These are phyloP conservation scores for Festucalex cinctus DNA, from an alignment of 2,113 vertebrate species.

Conservation along the genomic window DNA sequence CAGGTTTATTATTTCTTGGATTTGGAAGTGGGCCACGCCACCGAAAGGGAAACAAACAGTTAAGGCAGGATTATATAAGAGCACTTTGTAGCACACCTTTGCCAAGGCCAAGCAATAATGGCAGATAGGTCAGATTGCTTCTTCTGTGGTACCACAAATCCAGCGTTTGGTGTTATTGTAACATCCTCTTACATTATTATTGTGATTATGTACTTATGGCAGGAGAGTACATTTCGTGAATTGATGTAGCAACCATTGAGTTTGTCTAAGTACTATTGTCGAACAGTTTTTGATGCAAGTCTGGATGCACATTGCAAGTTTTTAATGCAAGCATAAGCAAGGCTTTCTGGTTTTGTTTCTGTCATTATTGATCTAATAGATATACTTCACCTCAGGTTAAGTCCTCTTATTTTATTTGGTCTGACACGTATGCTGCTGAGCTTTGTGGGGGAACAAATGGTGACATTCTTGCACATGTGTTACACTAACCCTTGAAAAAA, in stretches of 20 bases:
- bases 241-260: neutral
- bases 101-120: neutral
- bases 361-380: too few relatives aligned
- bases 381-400: too few relatives aligned
- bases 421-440: too few relatives aligned
- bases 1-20: conserved; percentile 49
- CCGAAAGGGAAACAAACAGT: neutral
- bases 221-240: neutral
- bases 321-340: too few relatives aligned
- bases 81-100: neutral
- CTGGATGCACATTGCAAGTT: neutral
- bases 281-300: neutral
- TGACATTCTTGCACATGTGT: too few relatives aligned
- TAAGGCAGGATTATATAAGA: neutral
- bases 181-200: too few relatives aligned
- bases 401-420: too few relatives aligned
- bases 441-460: too few relatives aligned
- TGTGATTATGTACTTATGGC: neutral
- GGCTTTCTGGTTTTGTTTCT: too few relatives aligned
- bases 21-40: conserved; percentile 11
- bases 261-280: neutral
- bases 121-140: neutral
- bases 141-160: neutral
- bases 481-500: too few relatives aligned
- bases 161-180: neutral